A percentile compares a stretch with the other conserved stretches of the same genome.
Evolutionary conservation across 2,113 vertebrate genomes (phyloP).

Genomic region (cat (Felis catus)): DNA sequence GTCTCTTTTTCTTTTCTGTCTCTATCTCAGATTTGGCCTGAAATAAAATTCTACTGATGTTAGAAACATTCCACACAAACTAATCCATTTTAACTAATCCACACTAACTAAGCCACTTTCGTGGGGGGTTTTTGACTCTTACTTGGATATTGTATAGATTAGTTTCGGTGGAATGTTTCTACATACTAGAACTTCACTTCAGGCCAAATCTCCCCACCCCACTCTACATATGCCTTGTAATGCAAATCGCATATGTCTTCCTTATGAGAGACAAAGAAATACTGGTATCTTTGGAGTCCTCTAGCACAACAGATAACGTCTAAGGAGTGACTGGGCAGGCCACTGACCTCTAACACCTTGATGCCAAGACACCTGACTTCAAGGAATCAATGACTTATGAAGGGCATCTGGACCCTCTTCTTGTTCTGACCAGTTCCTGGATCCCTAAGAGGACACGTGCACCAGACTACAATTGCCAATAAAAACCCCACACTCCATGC

Average conservation of each 20-base stretch:
- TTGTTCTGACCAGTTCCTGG: not conserved
- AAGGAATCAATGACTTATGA: not conserved
- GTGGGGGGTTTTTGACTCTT: not conserved
- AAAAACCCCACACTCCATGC: not conserved
- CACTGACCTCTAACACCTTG: not conserved
- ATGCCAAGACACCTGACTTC: not conserved
- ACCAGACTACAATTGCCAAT: not conserved
- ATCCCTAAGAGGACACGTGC: not conserved
- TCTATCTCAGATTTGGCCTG: constrained; percentile 37
- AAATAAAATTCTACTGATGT: constrained; percentile 28
- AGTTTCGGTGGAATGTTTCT: not conserved
- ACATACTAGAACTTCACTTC: not conserved
- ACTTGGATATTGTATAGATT: not conserved
- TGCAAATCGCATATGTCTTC: not conserved
- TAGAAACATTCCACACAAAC: constrained; percentile 15
- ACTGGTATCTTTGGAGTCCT: not conserved
- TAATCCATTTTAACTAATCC: not conserved
- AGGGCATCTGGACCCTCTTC: not conserved
- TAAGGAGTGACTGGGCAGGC: not conserved
- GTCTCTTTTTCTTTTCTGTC: not conserved
- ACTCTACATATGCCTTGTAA: not conserved
- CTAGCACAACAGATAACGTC: not conserved
- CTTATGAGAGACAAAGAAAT: not conserved
- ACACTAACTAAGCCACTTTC: not conserved
- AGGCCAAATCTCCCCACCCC: not conserved